Percentiles rank a stretch among this genome's conserved stretches.
Evolutionary conservation across 2,113 vertebrate genomes (phyloP).

Genomic region (Onychostruthus taczanowskii): DNA sequence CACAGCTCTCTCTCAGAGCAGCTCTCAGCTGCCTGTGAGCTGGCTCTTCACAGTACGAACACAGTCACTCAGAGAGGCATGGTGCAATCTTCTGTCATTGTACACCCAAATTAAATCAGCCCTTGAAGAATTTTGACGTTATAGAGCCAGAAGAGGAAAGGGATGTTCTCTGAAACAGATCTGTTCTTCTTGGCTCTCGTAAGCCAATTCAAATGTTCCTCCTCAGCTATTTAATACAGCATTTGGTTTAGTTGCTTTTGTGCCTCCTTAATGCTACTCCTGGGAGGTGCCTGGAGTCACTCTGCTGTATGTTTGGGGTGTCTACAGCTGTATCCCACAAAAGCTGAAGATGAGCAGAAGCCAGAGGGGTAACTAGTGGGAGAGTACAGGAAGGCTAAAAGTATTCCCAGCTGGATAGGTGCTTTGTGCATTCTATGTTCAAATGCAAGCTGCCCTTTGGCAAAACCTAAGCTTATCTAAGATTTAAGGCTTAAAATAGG

Average conservation of each 20-base stretch:
- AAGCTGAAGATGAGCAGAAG: not conserved
- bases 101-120: not conserved
- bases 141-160: not conserved
- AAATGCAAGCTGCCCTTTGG: not conserved
- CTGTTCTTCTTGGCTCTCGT: not conserved
- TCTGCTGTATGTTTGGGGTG: not conserved
- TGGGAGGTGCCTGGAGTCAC: not conserved
- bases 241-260: not conserved
- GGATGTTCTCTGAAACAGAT: not conserved
- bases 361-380: accelerated
- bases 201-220: accelerated
- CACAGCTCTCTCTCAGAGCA: not conserved
- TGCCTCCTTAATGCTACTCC: not conserved
- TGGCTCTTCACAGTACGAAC: not conserved
- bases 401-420: not conserved
- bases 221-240: not conserved
- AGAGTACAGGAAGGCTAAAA: not conserved
- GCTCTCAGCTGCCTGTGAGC: not conserved
- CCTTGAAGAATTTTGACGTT: not conserved
- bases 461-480: not conserved
- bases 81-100: not conserved
- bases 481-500: not conserved
- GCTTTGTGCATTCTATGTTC: accelerated
- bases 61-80: not conserved
- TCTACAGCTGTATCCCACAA: not conserved